Conservation (phyloP, 2,888 invertebrate species). For the Drosophila tripunctata region DNA sequence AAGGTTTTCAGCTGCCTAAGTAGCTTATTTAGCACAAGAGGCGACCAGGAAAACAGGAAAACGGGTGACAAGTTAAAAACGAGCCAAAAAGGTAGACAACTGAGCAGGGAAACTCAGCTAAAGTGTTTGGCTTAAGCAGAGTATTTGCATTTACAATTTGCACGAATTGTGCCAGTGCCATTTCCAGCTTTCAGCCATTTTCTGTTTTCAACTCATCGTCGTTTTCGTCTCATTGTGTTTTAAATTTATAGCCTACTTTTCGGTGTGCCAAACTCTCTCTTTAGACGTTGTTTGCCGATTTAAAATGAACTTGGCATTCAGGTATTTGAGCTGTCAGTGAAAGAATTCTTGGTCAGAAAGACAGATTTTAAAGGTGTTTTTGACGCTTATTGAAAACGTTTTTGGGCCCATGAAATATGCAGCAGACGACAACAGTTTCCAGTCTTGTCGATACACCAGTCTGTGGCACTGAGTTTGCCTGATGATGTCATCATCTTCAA, state of each 20-base stretch:
- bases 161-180: slow-evolving; percentile 8
- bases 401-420: slow-evolving; percentile 9
- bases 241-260: slow-evolving; percentile 37
- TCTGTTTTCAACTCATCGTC: not conserved
- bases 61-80: not conserved
- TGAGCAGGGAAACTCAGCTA: not conserved
- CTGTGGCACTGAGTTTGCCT: not conserved
- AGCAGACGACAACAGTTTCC: not conserved
- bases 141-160: slow-evolving; percentile 26
- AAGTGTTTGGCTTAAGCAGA: slow-evolving; percentile 27
- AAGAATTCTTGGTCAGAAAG: slow-evolving; percentile 9
- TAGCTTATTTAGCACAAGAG: slow-evolving; percentile 28
- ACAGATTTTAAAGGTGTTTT: slow-evolving; percentile 16
- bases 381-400: slow-evolving; percentile 7
- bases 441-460: not conserved
- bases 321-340: slow-evolving; percentile 25
- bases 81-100: not conserved
- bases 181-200: not conserved
- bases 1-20: slow-evolving; percentile 50
- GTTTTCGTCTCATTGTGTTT: slow-evolving; percentile 22
- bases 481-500: slow-evolving; percentile 64
- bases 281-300: not conserved
- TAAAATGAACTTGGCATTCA: slow-evolving; percentile 27
- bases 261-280: slow-evolving; percentile 4
- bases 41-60: not conserved